These are phyloP conservation scores for Drosophila affinis DNA, from an alignment of 2,888 invertebrate genomes.

Conservation along the genomic window DNA sequence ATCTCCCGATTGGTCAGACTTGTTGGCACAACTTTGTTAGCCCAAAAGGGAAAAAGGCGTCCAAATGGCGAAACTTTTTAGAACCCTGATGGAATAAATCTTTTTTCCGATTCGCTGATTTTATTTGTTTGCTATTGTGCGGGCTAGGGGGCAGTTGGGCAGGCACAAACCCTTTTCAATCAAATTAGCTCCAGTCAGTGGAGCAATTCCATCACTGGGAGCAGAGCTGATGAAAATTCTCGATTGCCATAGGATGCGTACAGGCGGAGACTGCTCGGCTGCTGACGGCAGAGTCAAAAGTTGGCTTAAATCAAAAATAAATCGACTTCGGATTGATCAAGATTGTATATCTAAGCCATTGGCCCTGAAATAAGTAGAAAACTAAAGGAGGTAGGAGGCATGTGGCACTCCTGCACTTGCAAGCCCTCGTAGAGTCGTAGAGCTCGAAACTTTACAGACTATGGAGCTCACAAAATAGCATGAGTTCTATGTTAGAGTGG, in stretches of 20 bases:
- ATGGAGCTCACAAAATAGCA: not conserved
- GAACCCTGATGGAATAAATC: slow-evolving; percentile 45
- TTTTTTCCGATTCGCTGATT: slow-evolving; percentile 57
- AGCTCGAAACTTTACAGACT: not conserved
- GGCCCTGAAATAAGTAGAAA: not conserved
- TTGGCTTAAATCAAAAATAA: not conserved
- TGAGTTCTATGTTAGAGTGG: not conserved
- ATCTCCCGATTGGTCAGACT: slow-evolving; percentile 16
- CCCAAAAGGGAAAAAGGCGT: slow-evolving; percentile 14
- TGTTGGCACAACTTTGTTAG: not conserved
- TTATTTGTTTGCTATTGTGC: slow-evolving; percentile 55
- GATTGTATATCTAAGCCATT: not conserved
- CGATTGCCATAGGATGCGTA: slow-evolving; percentile 6
- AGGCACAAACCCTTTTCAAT: slow-evolving; percentile 66
- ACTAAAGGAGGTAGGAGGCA: not conserved
- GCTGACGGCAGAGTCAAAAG: not conserved
- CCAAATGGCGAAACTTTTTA: slow-evolving; percentile 33
- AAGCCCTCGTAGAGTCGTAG: not conserved
- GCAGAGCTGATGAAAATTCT: slow-evolving; percentile 32
- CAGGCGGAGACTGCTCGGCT: not conserved
- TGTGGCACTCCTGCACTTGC: not conserved
- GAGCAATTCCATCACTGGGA: slow-evolving; percentile 60
- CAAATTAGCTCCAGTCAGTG: slow-evolving; percentile 59
- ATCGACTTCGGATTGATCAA: not conserved
- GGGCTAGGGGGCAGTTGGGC: not conserved